Conservation (phyloP, 2,113 vertebrate species). For the Cebidichthys violaceus region DNA sequence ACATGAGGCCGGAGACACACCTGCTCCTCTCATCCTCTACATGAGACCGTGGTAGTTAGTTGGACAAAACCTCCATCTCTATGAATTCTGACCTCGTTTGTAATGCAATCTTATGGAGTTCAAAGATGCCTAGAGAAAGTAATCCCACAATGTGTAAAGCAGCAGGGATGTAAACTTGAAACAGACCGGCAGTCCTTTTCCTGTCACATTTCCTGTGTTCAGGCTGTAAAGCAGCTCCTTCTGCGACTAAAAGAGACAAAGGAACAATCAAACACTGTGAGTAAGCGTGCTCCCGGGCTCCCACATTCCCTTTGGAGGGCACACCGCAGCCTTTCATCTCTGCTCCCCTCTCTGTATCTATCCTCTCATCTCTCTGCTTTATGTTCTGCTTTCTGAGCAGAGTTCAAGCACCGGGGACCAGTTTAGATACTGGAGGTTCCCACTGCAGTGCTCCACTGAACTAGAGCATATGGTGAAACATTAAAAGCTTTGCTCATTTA, state of each 20-base stretch:
- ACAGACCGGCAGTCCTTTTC: constrained; percentile 37
- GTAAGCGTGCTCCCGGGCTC: constrained; percentile 71
- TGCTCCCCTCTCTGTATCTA: constrained; percentile 60
- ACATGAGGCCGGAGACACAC: constrained; percentile 55
- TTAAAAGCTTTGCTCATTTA: constrained; percentile 51
- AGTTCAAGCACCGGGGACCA: constrained; percentile 80
- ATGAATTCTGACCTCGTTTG: constrained; percentile 40
- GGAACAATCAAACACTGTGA: constrained; percentile 72
- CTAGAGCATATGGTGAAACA: constrained; percentile 64
- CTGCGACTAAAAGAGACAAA: constrained; percentile 75
- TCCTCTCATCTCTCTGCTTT: constrained; percentile 80
- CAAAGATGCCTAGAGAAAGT: constrained; percentile 30
- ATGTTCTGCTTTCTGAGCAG: constrained; percentile 78
- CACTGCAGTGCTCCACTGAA: constrained; percentile 70
- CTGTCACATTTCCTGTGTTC: constrained; percentile 49
- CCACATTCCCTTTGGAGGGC: constrained; percentile 74
- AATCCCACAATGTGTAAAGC: constrained; percentile 30
- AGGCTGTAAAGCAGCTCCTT: constrained; percentile 63
- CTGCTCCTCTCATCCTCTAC: constrained; percentile 57
- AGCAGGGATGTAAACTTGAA: constrained; percentile 52
- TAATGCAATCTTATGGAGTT: constrained; percentile 41
- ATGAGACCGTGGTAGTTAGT: constrained; percentile 6
- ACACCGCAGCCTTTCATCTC: constrained; percentile 76
- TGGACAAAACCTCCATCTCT: constrained; percentile 19
- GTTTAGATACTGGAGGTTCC: constrained; percentile 77